Evolutionary conservation across 2,888 invertebrate genomes (phyloP), one percentile per base, ranked within the genome.

Genomic region (Sphaerophoria taeniata): DNA sequence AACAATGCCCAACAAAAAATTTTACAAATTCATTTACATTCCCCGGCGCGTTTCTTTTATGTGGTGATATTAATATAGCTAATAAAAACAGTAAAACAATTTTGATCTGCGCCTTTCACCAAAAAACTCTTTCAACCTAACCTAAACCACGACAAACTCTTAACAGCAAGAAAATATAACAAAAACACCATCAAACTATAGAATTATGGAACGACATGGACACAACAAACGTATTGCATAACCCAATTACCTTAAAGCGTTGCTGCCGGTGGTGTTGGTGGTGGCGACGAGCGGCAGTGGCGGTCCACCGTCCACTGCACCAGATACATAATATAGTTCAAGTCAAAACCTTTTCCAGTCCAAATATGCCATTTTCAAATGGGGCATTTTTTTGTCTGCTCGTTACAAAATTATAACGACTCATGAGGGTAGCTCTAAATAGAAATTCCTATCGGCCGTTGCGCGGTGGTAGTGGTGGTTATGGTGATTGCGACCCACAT

Each of bases 171-270:
- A 47, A 34, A 0, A 67, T 63, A 55, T 49, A 53, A 0, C 11
- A 53, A 55, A 60, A 55, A 69, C 7, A 36, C 36, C 55, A 47
- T 60, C 55, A 67, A 58, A 39, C 81, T 77, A 72, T 65, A 34
- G 72, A 77, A 69, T 67, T 82, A 72, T 65, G 36, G 77, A 77
- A 69, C 69, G 43, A 65, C 79, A 78, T 79, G 84, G 80, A 79
- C 75, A 75, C 71, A 80, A 72, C 75, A 80, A 84, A 80, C 67
- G 75, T 67, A 84, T 84, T 84, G 71, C 80, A 84, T 84, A 84
- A 84, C 80, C 75, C 80, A 80, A 84, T 84, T 84, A 80, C 80
- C 80, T 12, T 67, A 65, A 65, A 61, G 72, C 60, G 34, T 34
- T 49, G 24, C 24, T 39, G 6, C 39, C 12, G 74, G 74, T 55